Evolutionary conservation across 2,797 vertebrate genomes (phyloP), one percentile per base, ranked within the genome.

Genomic region (Ataeniobius toweri): DNA sequence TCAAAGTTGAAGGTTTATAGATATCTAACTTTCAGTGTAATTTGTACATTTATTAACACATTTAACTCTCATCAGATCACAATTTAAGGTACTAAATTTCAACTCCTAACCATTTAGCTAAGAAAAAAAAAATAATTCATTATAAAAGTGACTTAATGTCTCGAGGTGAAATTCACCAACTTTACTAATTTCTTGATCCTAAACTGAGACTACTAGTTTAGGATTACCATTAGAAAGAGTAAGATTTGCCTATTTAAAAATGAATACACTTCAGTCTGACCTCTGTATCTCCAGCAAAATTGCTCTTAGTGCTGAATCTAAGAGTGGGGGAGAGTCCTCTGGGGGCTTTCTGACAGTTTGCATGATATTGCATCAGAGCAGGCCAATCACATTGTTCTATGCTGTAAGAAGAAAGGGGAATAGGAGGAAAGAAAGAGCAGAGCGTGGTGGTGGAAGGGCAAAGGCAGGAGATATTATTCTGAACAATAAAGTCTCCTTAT

Each of bases 301-400:
- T 75, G 80, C 85, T 87, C 76, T 85, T 71, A 75, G 82, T 50
- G 80, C 80, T 87, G 80, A 79, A 76, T 78, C 78, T 67, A 85
- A 48, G 85, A 82, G 87, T 71, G 55, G 77, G 79, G 82, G 88
- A 80, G 80, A 74, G 76, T 87, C 85, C 90, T 89, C 85, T 36
- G 41, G 85, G 84, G 81, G 74, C 26, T 88, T 87, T 86, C 88
- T 88, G 87, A 87, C 87, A 87, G 90, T 90, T 94, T 94, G 87
- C 94, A 90, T 80, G 59, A 80, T 85, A 86, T 94, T 93, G 92
- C 93, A 89, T 93, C 92, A 94, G 87, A 81, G 82, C 71, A 67
- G 83, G 84, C 74, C 71, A 85, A 91, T 85, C 56, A 56, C 86
- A 88, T 86, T 89, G 88, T 88, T 88, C 89, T 79, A 88, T 50